Percentiles rank a stretch among this genome's conserved stretches.
Conservation (phyloP, 64 coral and sea anemone species). For the Montipora efflorescens region DNA sequence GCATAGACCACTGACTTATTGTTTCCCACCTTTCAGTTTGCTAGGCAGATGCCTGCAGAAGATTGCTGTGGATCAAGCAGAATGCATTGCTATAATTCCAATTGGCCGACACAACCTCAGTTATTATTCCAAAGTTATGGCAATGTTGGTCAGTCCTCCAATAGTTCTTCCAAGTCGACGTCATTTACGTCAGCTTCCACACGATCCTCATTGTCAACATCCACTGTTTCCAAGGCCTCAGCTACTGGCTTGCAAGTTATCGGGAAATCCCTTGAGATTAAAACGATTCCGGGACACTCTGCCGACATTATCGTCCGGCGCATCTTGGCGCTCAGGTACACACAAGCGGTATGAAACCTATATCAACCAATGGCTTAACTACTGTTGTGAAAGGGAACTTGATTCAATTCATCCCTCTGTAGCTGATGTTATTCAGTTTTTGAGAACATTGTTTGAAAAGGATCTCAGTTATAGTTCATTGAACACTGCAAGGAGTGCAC, state of each 20-base stretch:
- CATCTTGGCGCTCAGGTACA: constrained; percentile 21
- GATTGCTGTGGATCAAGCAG: constrained; percentile 59
- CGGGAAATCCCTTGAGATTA: constrained; percentile 53
- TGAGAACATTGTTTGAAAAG: too few relatives aligned
- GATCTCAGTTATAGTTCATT: too few relatives aligned
- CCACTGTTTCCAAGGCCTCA: constrained; percentile 19
- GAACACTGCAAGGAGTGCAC: too few relatives aligned
- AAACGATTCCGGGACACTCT: constrained; percentile 50
- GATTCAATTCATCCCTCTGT: too few relatives aligned
- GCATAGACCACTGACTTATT: constrained; percentile 49
- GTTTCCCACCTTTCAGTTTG: not conserved
- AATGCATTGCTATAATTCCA: constrained; percentile 64
- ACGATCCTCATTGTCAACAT: constrained; percentile 40
- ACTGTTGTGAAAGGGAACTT: too few relatives aligned
- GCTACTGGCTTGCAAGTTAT: constrained; percentile 12
- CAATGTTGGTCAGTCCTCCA: constrained; percentile 62
- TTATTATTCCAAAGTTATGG: constrained; percentile 67
- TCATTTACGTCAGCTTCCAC: constrained; percentile 48
- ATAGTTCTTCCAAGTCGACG: constrained; percentile 37
- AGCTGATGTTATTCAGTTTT: too few relatives aligned
- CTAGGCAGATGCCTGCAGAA: constrained; percentile 60
- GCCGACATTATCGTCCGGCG: constrained; percentile 32
- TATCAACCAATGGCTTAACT: too few relatives aligned
- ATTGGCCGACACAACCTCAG: constrained; percentile 45
- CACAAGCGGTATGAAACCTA: too few relatives aligned